phyloP scores from a whole-genome alignment of 1,140 invertebrate genomes.

The Mycetomoellerius zeteki region DNA sequence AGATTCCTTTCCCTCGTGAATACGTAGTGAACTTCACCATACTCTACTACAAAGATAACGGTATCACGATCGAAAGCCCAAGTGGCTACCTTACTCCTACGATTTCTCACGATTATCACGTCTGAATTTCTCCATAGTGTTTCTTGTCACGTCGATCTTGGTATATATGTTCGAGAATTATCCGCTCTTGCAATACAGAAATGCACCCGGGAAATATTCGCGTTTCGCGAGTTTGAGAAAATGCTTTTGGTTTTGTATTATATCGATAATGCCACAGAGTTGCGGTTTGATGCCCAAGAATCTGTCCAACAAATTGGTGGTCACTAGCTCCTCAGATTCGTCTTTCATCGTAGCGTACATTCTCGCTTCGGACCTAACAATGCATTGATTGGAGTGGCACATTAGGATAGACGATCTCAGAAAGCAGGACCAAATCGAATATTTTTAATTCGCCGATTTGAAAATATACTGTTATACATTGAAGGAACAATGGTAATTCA shows the following conservation, averaged over 20 bases:
- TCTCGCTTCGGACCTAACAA: constrained; percentile 96
- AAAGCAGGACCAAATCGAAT: constrained; percentile 96
- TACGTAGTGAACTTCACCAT: constrained; percentile 93
- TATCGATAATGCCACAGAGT: constrained; percentile 96
- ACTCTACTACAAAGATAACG: constrained; percentile 96
- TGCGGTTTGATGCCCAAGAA: constrained; percentile 97
- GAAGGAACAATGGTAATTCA: no score
- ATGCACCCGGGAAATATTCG: constrained; percentile 96
- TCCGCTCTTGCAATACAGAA: constrained; percentile 97
- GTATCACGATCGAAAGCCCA: constrained; percentile 93
- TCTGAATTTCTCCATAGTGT: constrained; percentile 96
- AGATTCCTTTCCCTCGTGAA: not conserved
- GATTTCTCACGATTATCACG: constrained; percentile 94
- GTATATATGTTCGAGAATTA: constrained; percentile 98
- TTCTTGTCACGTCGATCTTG: constrained; percentile 96
- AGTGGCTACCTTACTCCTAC: constrained; percentile 92
- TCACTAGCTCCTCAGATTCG: constrained; percentile 83
- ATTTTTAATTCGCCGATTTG: constrained; percentile 79
- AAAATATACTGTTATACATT: no score
- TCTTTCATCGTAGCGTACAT: constrained; percentile 97
- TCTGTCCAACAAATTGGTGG: constrained; percentile 94
- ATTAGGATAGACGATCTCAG: constrained; percentile 96
- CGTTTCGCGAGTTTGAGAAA: constrained; percentile 97
- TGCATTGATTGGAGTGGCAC: constrained; percentile 94
- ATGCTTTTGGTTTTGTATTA: constrained; percentile 98